Conservation (phyloP, 2,888 invertebrate genomes). For the Cephus runcator region DNA sequence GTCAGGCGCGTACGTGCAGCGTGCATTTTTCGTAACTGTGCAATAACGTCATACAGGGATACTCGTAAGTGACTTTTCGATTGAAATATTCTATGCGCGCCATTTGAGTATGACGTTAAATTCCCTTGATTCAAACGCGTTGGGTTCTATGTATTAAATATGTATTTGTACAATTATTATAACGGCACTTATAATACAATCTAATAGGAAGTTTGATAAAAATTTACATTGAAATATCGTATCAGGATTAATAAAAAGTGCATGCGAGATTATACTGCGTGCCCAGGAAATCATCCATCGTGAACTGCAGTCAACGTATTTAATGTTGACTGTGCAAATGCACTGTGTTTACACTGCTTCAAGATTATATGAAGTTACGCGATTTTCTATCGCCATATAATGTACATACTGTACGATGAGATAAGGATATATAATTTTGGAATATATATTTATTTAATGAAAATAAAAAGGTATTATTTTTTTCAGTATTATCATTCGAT, state of each 20-base stretch:
- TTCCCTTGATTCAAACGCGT: background rate
- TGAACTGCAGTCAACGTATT: background rate
- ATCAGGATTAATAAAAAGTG: background rate
- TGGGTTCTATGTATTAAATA: background rate
- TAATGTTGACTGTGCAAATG: background rate
- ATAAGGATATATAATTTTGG: background rate
- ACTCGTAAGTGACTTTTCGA: background rate
- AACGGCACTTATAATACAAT: background rate
- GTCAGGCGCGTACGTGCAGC: constrained; percentile 5
- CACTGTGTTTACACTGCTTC: background rate
- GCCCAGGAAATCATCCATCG: background rate
- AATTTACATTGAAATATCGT: background rate
- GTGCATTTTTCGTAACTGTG: background rate
- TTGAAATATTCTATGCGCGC: background rate
- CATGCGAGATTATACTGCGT: background rate
- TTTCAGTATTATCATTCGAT: background rate
- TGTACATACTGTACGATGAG: background rate
- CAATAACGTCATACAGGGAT: background rate
- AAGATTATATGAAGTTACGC: background rate
- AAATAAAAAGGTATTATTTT: background rate
- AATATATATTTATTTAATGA: background rate
- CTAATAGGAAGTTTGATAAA: background rate
- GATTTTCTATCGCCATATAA: background rate
- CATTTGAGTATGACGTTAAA: background rate
- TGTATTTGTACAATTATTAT: background rate